Conservation (phyloP, 2,797 vertebrate genomes). For the Micrastur ruficollis region DNA sequence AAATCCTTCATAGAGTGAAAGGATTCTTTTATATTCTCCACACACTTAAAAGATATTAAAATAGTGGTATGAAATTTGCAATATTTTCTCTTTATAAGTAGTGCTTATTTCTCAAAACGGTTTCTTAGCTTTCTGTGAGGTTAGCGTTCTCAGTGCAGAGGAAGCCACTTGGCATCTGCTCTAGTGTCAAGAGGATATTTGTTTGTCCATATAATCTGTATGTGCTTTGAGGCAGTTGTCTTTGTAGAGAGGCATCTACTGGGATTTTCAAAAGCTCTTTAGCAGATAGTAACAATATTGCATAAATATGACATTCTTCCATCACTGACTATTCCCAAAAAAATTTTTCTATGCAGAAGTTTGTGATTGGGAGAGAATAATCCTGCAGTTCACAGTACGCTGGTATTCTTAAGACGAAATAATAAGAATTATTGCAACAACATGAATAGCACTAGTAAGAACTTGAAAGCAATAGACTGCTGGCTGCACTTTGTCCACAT, state of each 20-base stretch:
- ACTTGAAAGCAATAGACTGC: background rate
- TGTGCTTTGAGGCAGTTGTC: background rate
- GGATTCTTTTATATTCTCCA: background rate
- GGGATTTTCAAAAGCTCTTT: background rate
- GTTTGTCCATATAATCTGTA: background rate
- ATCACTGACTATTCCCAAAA: background rate
- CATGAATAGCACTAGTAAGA: background rate
- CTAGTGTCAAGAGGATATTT: background rate
- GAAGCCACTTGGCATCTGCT: background rate
- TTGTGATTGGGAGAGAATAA: background rate
- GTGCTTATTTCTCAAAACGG: background rate
- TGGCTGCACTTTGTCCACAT: background rate
- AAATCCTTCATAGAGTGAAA: background rate
- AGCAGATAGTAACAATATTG: background rate
- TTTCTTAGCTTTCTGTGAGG: background rate
- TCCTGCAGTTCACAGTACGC: too few relatives aligned
- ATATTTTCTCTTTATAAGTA: background rate
- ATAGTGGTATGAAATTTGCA: background rate
- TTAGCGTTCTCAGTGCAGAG: background rate
- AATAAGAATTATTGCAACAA: background rate
- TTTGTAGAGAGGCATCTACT: background rate
- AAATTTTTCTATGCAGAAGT: background rate
- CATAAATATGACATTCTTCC: background rate
- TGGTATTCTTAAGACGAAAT: background rate
- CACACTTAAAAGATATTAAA: background rate